phyloP scores from a whole-genome alignment of 2,888 invertebrate species.

The Apantesis nais region DNA sequence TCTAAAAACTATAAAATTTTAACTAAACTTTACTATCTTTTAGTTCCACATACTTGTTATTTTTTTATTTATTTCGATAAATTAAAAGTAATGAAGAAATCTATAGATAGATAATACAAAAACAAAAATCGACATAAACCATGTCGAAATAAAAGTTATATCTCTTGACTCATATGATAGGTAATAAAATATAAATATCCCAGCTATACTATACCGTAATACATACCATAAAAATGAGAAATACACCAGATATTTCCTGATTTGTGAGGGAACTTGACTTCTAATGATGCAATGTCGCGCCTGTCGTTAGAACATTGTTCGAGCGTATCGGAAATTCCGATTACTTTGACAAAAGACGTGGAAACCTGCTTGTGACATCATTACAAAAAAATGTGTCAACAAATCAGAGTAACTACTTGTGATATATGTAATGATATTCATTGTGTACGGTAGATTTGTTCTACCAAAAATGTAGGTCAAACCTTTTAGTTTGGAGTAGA shows the following conservation, averaged over 20 bases:
- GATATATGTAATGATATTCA: background rate
- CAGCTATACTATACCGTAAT: background rate
- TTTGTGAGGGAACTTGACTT: constrained; percentile 24
- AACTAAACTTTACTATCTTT: no score
- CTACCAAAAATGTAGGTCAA: background rate
- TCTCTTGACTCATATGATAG: background rate
- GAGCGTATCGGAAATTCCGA: constrained; percentile 41
- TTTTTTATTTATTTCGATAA: no score
- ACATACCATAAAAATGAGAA: background rate
- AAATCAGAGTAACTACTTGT: constrained; percentile 1
- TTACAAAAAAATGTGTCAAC: constrained; percentile 14
- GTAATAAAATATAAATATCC: background rate
- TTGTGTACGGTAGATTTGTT: background rate
- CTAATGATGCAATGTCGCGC: constrained; percentile 36
- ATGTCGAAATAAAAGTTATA: background rate
- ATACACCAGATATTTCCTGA: background rate
- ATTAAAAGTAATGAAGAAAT: background rate
- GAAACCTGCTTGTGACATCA: constrained; percentile 13
- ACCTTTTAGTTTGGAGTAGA: background rate
- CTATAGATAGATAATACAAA: background rate
- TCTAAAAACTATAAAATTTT: no score
- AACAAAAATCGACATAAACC: background rate
- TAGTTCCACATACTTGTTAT: no score
- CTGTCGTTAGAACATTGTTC: constrained; percentile 43
- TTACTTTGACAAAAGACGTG: constrained; percentile 43